Conservation (phyloP, 2,888 invertebrate species). For the Ornithoptera priamus region DNA sequence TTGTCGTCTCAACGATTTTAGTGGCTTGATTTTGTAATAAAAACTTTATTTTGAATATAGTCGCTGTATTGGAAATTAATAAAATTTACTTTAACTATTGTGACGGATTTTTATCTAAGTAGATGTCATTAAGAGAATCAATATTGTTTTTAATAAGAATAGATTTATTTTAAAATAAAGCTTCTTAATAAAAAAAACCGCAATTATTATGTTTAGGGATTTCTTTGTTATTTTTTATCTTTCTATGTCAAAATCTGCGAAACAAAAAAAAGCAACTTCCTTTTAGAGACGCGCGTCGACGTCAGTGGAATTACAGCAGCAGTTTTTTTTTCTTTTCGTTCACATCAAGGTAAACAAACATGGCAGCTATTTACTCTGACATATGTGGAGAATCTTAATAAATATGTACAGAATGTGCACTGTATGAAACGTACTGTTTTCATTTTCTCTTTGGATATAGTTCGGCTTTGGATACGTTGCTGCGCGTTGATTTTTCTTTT, state of each 20-base stretch:
- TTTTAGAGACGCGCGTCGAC: constrained; percentile 1
- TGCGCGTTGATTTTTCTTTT: neutral
- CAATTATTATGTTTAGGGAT: neutral
- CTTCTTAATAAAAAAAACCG: neutral
- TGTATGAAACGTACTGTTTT: neutral
- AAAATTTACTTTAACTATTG: too few relatives aligned
- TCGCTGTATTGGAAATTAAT: too few relatives aligned
- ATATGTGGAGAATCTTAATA: constrained; percentile 4
- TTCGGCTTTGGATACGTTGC: neutral
- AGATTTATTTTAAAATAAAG: neutral
- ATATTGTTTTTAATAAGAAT: too few relatives aligned
- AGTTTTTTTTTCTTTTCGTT: constrained; percentile 15
- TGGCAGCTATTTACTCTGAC: constrained; percentile 3
- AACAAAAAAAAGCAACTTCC: constrained; percentile 4
- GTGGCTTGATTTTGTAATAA: neutral
- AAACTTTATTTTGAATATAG: neutral
- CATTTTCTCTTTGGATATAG: neutral
- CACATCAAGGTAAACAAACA: constrained; percentile 12
- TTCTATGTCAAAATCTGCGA: neutral
- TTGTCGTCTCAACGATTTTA: neutral
- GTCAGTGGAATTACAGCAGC: constrained; percentile 14
- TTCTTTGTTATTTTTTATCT: neutral
- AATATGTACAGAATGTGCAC: constrained; percentile 1
- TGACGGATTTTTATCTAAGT: too few relatives aligned
- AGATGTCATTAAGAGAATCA: too few relatives aligned